These are phyloP conservation scores for Graphium colonna DNA, from an alignment of 2,888 invertebrate species.

Conservation along the genomic window DNA sequence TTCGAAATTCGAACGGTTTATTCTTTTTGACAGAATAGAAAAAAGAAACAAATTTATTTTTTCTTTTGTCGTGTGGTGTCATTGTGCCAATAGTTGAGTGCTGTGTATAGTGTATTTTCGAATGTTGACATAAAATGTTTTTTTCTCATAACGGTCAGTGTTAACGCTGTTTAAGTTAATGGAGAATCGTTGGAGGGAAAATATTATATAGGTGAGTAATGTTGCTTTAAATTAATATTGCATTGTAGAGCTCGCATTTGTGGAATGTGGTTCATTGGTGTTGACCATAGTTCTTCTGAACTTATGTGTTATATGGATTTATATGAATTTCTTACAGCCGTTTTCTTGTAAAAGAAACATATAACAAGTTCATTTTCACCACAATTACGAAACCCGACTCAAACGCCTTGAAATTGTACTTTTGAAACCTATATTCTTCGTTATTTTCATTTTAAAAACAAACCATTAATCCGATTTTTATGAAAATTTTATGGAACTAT, in stretches of 20 bases:
- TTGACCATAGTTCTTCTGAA: background rate
- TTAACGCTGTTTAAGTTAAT: constrained; percentile 6
- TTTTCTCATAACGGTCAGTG: constrained; percentile 9
- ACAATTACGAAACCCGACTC: too few species aligned
- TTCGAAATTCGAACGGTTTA: constrained; percentile 18
- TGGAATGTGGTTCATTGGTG: background rate
- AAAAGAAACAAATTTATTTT: constrained; percentile 5
- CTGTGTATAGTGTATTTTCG: constrained; percentile 13
- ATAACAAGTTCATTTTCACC: too few species aligned
- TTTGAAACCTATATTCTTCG: too few species aligned
- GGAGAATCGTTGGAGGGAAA: constrained; percentile 1
- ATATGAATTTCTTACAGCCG: too few species aligned
- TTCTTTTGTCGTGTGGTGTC: constrained; percentile 12
- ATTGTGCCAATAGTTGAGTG: constrained; percentile 8
- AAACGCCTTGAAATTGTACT: too few species aligned
- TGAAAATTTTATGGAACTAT: too few species aligned
- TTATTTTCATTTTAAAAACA: too few species aligned
- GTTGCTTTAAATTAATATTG: constrained; percentile 1
- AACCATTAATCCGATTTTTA: too few species aligned
- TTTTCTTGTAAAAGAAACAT: too few species aligned
- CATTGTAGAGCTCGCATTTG: constrained; percentile 3
- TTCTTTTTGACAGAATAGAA: constrained; percentile 21
- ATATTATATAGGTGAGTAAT: constrained; percentile 15
- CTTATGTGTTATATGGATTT: background rate
- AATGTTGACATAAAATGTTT: constrained; percentile 13